Percentiles rank a stretch among this genome's conserved stretches.
Conservation (phyloP, 92 coral and sea anemone genomes). For the Parazoanthus darwini region DNA sequence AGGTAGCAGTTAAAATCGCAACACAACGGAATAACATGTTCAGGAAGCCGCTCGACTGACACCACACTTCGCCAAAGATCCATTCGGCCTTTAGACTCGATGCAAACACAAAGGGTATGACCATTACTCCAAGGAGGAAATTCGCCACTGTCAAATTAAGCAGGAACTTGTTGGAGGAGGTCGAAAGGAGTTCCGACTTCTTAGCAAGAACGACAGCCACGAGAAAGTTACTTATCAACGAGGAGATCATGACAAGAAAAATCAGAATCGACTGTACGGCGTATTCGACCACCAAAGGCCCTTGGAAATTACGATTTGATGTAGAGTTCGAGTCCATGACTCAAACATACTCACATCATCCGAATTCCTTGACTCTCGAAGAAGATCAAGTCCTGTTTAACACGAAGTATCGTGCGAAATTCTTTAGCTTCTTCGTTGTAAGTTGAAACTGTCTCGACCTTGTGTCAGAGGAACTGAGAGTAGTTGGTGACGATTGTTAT, state of each 20-base stretch:
- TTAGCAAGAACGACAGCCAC: constrained; percentile 76
- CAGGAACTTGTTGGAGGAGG: constrained; percentile 85
- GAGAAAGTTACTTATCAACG: constrained; percentile 77
- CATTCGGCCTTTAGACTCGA: constrained; percentile 71
- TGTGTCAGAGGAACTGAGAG: constrained; percentile 13
- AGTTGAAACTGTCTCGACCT: constrained; percentile 40
- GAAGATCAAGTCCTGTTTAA: neutral
- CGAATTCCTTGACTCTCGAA: neutral
- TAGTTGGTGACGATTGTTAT: constrained; percentile 13
- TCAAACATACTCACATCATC: constrained; percentile 6
- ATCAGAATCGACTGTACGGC: constrained; percentile 68
- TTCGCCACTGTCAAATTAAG: constrained; percentile 82
- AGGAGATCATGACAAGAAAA: constrained; percentile 63
- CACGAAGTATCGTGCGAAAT: constrained; percentile 8
- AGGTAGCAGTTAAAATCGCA: constrained; percentile 75
- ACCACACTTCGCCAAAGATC: constrained; percentile 84
- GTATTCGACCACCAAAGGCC: constrained; percentile 14
- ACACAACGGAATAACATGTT: constrained; percentile 74
- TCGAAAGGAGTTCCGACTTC: constrained; percentile 70
- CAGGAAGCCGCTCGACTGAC: constrained; percentile 81
- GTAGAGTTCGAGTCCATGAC: constrained; percentile 36
- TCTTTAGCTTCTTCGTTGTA: constrained; percentile 27
- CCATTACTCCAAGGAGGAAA: constrained; percentile 61
- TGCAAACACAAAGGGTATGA: constrained; percentile 83
- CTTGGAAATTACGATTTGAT: constrained; percentile 5